These are phyloP conservation scores for Phyllotreta striolata DNA, from an alignment of 2,888 invertebrate species.

Conservation along the genomic window DNA sequence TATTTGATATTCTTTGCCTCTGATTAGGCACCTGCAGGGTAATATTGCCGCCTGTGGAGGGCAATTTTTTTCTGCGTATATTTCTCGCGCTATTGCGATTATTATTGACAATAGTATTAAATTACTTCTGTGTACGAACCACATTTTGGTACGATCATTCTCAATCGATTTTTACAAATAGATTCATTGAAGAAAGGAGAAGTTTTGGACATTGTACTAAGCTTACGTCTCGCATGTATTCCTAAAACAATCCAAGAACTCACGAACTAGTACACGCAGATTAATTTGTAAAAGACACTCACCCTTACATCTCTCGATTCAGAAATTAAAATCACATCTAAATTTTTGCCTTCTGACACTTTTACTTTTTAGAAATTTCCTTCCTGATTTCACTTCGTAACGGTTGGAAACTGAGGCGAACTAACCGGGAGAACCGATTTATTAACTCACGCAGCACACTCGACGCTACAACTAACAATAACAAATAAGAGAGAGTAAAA, in stretches of 20 bases:
- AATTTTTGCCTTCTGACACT: background rate
- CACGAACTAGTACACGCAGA: background rate
- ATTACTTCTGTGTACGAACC: background rate
- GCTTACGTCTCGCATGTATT: conserved; percentile 2
- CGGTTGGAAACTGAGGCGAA: background rate
- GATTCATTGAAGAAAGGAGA: background rate
- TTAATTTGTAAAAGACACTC: background rate
- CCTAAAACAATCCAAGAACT: conserved; percentile 5
- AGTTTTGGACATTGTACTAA: conserved; percentile 17
- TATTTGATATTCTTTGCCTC: conserved; percentile 83
- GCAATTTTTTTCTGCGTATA: conserved; percentile 62
- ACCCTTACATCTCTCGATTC: conserved; percentile 10
- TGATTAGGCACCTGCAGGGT: conserved; percentile 82
- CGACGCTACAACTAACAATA: conserved; percentile 24
- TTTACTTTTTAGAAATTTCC: conserved; percentile 7
- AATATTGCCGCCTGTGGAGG: conserved; percentile 79
- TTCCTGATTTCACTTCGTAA: conserved; percentile 16
- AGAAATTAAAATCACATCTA: background rate
- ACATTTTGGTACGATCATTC: conserved; percentile 9
- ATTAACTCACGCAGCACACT: conserved; percentile 12
- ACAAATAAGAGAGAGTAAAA: conserved; percentile 40
- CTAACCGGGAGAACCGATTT: conserved; percentile 1
- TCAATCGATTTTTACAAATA: conserved; percentile 3
- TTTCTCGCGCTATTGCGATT: conserved; percentile 14
- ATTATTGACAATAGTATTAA: conserved; percentile 33